Evolutionary conservation across 2,113 vertebrate genomes (phyloP).

Genomic region (Tychaedon coryphoeus): DNA sequence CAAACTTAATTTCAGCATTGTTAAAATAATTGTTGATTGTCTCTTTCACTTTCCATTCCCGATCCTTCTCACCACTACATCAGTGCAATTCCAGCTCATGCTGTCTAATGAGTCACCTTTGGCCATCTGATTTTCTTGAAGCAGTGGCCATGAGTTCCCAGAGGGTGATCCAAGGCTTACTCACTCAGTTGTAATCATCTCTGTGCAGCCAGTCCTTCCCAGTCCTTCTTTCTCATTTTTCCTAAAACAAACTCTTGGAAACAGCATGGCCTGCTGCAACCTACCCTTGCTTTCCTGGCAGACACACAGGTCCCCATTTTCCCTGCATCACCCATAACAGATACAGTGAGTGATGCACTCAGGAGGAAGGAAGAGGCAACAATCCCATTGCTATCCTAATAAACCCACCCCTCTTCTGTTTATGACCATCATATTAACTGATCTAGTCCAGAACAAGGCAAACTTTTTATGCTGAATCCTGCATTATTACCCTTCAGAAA

Average conservation of each 20-base stretch:
- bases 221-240: neutral
- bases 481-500: neutral
- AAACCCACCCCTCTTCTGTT: neutral
- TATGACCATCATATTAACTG: neutral
- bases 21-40: neutral
- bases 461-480: neutral
- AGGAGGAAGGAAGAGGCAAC: neutral
- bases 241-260: neutral
- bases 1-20: neutral
- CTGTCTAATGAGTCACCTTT: neutral
- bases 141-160: neutral
- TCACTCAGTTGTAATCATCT: neutral
- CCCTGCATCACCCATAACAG: neutral
- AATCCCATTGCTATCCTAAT: neutral
- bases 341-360: neutral
- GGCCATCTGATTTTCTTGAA: neutral
- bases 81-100: neutral
- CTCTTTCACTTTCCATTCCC: neutral
- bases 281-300: neutral
- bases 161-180: neutral
- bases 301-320: neutral
- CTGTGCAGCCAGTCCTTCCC: neutral
- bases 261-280: neutral
- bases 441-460: neutral
- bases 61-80: neutral